A percentile compares a stretch with the other conserved stretches of the same genome.
phyloP scores from a whole-genome alignment of 2,797 vertebrate genomes.

The Morus bassanus region DNA sequence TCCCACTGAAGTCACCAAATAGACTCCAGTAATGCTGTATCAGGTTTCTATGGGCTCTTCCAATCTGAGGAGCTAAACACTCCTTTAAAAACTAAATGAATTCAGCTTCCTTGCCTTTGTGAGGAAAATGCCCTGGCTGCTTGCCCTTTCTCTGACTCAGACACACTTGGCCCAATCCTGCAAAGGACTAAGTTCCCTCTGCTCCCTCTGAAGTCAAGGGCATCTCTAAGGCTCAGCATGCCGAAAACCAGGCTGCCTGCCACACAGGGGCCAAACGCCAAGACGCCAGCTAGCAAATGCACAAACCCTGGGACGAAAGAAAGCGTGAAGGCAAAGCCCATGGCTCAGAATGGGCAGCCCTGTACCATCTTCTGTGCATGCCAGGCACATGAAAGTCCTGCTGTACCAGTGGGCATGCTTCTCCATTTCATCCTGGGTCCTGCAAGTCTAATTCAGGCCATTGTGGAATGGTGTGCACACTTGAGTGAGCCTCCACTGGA shows the following conservation, averaged over 20 bases:
- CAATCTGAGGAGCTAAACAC: not conserved
- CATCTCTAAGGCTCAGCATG: not conserved
- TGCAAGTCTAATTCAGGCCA: not conserved
- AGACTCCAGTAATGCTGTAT: not conserved
- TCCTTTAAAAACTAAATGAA: not conserved
- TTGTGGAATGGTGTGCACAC: not conserved
- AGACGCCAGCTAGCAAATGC: not conserved
- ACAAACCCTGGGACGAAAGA: not conserved
- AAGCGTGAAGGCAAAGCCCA: not conserved
- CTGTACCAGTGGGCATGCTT: not conserved
- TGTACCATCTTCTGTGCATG: not conserved
- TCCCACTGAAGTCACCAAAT: not conserved
- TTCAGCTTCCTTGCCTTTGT: not conserved
- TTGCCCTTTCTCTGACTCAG: constrained; percentile 2
- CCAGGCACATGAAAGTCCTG: not conserved
- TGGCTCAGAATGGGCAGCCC: not conserved
- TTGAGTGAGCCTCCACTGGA: not conserved
- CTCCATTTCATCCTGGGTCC: not conserved
- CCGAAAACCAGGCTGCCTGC: not conserved
- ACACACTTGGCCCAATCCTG: not conserved
- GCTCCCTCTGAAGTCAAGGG: not conserved
- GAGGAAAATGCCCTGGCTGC: not conserved
- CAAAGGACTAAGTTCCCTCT: not conserved
- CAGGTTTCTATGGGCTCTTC: not conserved
- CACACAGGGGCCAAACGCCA: not conserved